Evolutionary conservation across 2,113 vertebrate species (phyloP).

Genomic region (Suncus etruscus): DNA sequence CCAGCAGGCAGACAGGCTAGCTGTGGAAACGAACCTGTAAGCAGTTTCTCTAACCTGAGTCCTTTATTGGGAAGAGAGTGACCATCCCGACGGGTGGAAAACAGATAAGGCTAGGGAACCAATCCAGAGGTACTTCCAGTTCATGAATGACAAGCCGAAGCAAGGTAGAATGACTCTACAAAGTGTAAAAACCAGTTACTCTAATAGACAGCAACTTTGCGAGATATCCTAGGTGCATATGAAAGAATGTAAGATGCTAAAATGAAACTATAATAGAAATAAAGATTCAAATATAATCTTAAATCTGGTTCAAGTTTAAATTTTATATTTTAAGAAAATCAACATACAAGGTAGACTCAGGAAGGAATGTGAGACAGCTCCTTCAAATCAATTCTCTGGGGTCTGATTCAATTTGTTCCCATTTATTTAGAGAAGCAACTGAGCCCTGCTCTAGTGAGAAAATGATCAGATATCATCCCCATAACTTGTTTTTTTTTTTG

Average conservation of each 20-base stretch:
- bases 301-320: neutral
- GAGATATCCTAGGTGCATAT: neutral
- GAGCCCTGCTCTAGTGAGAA: neutral
- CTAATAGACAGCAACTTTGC: constrained; percentile 35
- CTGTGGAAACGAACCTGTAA: too few relatives aligned
- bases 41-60: too few relatives aligned
- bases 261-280: neutral
- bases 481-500: neutral
- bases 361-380: neutral
- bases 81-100: too few relatives aligned
- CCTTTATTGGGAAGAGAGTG: too few relatives aligned
- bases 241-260: neutral
- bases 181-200: neutral
- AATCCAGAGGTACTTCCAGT: too few relatives aligned
- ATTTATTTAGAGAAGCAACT: neutral
- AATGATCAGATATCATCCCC: too few relatives aligned
- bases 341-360: neutral
- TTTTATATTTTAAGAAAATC: neutral
- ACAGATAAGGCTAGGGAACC: too few relatives aligned
- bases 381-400: neutral
- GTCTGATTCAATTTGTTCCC: neutral
- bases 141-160: too few relatives aligned
- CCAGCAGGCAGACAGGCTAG: too few relatives aligned
- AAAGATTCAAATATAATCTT: neutral
- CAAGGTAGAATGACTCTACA: too few relatives aligned